Conservation (phyloP, 2,113 vertebrate genomes). For the Craseonycteris thonglongyai region DNA sequence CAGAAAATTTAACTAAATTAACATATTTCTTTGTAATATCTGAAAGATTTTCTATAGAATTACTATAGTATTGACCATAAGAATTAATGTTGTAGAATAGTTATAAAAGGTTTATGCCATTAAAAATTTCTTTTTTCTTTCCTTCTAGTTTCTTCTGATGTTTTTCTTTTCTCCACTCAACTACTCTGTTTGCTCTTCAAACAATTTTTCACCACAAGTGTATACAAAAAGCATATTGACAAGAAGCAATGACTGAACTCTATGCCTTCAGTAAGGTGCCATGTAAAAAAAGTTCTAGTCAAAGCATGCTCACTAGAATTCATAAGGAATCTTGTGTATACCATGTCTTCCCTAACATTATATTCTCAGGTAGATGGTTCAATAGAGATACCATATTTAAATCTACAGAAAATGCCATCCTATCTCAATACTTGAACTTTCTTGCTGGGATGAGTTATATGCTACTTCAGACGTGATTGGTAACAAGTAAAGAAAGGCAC, state of each 20-base stretch:
- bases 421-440: background rate
- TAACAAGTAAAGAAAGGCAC: background rate
- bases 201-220: background rate
- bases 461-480: background rate
- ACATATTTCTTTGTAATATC: background rate
- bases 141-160: background rate
- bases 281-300: background rate
- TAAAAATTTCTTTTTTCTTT: background rate
- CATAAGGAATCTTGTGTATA: background rate
- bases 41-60: background rate
- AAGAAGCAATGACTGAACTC: background rate
- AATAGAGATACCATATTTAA: background rate
- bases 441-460: background rate
- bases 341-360: background rate
- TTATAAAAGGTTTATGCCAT: background rate
- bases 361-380: background rate
- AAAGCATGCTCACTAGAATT: background rate
- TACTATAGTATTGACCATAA: background rate
- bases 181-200: background rate
- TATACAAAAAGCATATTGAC: background rate
- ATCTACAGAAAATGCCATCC: conserved; percentile 13
- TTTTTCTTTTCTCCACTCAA: background rate
- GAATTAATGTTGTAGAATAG: background rate
- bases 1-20: background rate
- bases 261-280: background rate